These are phyloP conservation scores for Mya arenaria DNA, from an alignment of 1,140 invertebrate genomes.

Conservation along the genomic window DNA sequence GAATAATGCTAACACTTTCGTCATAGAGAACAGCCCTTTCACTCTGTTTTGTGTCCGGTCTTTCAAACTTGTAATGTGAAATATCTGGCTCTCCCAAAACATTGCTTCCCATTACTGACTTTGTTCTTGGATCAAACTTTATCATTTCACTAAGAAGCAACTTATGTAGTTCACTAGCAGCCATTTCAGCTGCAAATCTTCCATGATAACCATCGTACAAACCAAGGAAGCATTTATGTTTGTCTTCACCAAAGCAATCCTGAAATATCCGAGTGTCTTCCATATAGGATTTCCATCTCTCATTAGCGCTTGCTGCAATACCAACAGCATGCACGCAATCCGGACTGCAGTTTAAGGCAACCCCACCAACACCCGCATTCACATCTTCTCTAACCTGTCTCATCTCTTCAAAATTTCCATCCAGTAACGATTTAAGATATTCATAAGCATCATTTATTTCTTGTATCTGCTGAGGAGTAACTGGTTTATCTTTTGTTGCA, in stretches of 20 bases:
- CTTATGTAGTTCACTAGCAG: conserved; percentile 75
- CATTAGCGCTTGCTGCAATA: conserved; percentile 72
- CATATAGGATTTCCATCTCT: conserved; percentile 77
- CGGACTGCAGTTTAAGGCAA: conserved; percentile 72
- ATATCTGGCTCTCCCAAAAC: conserved; percentile 66
- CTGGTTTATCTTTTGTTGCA: conserved; percentile 57
- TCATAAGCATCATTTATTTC: conserved; percentile 78
- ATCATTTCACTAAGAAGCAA: conserved; percentile 76
- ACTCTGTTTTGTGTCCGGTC: conserved; percentile 69
- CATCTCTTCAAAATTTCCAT: conserved; percentile 64
- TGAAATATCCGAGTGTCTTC: conserved; percentile 78
- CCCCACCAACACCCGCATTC: conserved; percentile 64
- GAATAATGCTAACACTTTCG: conserved; percentile 73
- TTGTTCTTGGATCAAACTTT: conserved; percentile 74
- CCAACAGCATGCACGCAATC: conserved; percentile 74
- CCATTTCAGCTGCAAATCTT: conserved; percentile 74
- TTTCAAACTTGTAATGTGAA: conserved; percentile 69
- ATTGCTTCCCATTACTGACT: conserved; percentile 63
- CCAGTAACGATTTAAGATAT: conserved; percentile 74
- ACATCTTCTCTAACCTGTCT: conserved; percentile 62
- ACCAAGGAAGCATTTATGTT: conserved; percentile 76
- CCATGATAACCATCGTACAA: conserved; percentile 80
- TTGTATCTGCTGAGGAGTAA: conserved; percentile 68
- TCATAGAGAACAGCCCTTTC: conserved; percentile 68
- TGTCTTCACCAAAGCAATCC: conserved; percentile 78